phyloP scores from a whole-genome alignment of 2,113 vertebrate genomes.

The Carassius carassius region DNA sequence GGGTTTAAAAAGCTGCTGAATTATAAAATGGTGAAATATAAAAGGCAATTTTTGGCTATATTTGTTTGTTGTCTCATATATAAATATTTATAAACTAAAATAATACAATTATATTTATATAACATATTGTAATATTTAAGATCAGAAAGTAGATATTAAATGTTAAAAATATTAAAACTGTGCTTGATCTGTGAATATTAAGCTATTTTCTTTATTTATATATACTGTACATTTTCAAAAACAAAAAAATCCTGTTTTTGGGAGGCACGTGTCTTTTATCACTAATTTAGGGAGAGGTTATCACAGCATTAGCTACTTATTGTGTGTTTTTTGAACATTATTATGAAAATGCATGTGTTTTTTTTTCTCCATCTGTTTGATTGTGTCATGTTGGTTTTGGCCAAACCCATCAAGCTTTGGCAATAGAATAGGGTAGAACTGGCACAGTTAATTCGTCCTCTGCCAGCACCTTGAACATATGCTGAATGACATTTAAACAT shows the following conservation, averaged over 20 bases:
- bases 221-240: no score
- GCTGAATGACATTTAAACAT: background rate
- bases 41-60: background rate
- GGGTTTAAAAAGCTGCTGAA: background rate
- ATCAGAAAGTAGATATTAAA: no score
- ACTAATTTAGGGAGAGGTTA: background rate
- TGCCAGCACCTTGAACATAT: background rate
- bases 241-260: no score
- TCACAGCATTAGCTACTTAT: background rate
- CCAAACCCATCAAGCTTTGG: conserved; percentile 13
- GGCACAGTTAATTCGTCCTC: conserved; percentile 9
- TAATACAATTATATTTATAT: no score
- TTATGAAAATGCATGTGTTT: background rate
- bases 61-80: background rate
- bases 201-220: no score
- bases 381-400: background rate
- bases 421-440: background rate
- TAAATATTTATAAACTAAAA: no score
- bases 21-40: background rate
- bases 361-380: background rate
- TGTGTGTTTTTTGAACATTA: background rate
- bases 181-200: no score
- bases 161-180: no score
- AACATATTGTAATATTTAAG: no score
- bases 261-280: no score